phyloP scores from a whole-genome alignment of 2,113 vertebrate species.

The Alces alces region DNA sequence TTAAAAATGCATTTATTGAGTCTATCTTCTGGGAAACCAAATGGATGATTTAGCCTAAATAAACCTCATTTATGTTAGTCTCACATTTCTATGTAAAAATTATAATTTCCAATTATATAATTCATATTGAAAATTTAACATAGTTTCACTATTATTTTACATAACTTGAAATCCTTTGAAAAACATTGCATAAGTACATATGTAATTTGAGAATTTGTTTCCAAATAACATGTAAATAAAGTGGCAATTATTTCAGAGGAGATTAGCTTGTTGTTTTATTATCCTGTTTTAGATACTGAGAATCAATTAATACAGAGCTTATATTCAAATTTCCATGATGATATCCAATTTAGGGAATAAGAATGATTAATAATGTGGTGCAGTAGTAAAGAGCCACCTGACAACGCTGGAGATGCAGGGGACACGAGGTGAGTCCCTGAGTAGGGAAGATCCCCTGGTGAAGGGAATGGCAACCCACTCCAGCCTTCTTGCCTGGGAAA shows the following conservation, averaged over 20 bases:
- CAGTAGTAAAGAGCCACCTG: neutral
- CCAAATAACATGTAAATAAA: neutral
- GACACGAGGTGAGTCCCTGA: fast-evolving
- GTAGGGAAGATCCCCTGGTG: neutral
- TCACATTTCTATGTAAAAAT: neutral
- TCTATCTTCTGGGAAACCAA: neutral
- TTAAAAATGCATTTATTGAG: neutral
- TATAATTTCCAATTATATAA: neutral
- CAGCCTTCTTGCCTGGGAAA: neutral
- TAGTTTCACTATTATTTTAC: neutral
- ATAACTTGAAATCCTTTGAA: neutral
- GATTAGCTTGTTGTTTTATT: neutral
- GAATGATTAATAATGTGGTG: neutral
- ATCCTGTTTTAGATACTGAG: neutral
- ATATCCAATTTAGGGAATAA: neutral
- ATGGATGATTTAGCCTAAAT: neutral
- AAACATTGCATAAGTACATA: neutral
- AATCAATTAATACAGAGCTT: neutral
- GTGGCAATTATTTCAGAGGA: neutral
- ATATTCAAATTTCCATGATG: neutral
- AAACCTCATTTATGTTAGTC: neutral
- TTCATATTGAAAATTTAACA: neutral
- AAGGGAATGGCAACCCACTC: neutral
- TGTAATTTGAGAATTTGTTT: neutral
- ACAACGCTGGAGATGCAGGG: neutral